Evolutionary conservation across 2,113 vertebrate species (phyloP).

Genomic region (Potamarius usumacintae): DNA sequence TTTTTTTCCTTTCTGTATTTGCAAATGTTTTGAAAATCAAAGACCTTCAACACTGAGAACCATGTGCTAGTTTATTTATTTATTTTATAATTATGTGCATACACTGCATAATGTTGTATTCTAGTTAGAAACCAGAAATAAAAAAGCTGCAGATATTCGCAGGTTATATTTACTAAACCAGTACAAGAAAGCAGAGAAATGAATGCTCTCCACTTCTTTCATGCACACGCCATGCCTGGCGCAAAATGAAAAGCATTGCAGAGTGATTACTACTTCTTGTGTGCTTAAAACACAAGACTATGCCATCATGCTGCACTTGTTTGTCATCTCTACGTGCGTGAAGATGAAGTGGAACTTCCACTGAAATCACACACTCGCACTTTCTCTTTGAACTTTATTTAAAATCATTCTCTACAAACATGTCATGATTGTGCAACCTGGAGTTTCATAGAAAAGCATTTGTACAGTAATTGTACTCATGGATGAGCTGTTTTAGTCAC

Average conservation of each 20-base stretch:
- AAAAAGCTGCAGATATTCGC: neutral
- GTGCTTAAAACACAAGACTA: neutral
- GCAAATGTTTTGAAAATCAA: neutral
- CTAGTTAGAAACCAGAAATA: neutral
- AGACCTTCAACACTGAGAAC: neutral
- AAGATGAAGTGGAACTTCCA: constrained; percentile 11
- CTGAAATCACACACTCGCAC: neutral
- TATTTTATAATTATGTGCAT: neutral
- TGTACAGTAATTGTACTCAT: neutral
- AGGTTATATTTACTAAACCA: neutral
- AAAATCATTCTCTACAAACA: neutral
- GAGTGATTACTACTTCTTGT: constrained; percentile 19
- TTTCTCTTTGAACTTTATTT: neutral
- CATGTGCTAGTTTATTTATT: neutral
- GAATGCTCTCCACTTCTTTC: neutral
- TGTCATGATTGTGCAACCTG: neutral
- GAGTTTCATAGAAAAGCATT: no score
- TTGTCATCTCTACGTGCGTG: neutral
- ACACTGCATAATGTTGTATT: neutral
- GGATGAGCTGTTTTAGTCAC: neutral
- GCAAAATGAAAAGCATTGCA: neutral
- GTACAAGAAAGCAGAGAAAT: constrained; percentile 2
- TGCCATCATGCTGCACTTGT: neutral
- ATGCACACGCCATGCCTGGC: neutral
- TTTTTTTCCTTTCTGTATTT: neutral